Percentiles rank a stretch among this genome's conserved stretches.
phyloP scores from a whole-genome alignment of 1,140 invertebrate species.

The Gryllus bimaculatus region DNA sequence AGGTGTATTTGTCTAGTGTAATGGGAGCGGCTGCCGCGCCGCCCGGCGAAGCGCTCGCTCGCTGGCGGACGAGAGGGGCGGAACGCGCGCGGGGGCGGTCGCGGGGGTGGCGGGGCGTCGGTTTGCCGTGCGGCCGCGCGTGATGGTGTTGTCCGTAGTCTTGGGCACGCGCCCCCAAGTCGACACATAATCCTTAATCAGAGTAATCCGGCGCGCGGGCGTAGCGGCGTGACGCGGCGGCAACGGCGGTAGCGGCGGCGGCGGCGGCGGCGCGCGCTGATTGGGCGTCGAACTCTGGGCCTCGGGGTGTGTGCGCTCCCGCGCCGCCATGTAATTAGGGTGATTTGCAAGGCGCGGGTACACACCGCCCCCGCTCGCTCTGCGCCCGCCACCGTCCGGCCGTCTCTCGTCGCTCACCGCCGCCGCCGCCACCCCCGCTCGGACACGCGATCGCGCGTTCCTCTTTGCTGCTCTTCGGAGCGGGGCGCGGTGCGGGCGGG shows the following conservation, averaged over 20 bases:
- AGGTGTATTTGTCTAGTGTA: constrained; percentile 14
- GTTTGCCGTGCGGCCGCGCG: neutral
- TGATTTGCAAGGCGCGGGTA: constrained; percentile 2
- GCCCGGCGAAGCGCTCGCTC: neutral
- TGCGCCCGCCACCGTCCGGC: too few relatives aligned
- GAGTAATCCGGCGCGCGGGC: neutral
- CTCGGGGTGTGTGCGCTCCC: neutral
- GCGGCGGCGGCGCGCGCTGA: neutral
- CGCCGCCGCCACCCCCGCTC: too few relatives aligned
- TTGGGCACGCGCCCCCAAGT: neutral
- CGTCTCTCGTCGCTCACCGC: neutral
- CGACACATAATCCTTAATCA: constrained; percentile 4
- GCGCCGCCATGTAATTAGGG: constrained; percentile 2
- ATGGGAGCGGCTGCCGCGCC: constrained; percentile 9
- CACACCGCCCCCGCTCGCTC: neutral
- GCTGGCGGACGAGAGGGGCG: neutral
- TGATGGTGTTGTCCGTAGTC: constrained; percentile 3
- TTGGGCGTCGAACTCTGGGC: constrained; percentile 2
- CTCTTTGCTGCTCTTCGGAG: neutral
- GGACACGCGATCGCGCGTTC: neutral
- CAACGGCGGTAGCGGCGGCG: neutral
- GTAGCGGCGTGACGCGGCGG: neutral
- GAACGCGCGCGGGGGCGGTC: too few relatives aligned
- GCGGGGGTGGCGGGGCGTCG: too few relatives aligned
- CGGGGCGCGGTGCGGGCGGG: too few relatives aligned